These are phyloP conservation scores for Oryzias dopingdopingensis DNA, from an alignment of 2,797 vertebrate species.

Conservation along the genomic window DNA sequence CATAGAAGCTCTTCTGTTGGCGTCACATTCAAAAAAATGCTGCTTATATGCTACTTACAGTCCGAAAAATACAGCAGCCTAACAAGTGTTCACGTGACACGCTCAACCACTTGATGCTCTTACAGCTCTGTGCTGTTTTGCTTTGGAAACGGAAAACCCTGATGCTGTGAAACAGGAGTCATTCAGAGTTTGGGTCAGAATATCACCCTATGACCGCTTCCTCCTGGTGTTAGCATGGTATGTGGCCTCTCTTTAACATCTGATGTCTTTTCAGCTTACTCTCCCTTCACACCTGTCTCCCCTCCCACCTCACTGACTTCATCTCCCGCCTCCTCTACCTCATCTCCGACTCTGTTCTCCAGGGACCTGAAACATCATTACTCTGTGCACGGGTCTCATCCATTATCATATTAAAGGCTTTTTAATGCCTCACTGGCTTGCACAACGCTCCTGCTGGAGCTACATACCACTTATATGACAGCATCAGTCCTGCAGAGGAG, in stretches of 20 bases:
- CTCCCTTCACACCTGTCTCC: conserved; percentile 27
- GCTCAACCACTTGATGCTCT: conserved; percentile 34
- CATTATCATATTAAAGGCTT: conserved; percentile 79
- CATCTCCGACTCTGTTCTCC: conserved; percentile 57
- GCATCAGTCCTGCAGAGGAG: conserved; percentile 34
- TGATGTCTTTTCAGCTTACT: conserved; percentile 30
- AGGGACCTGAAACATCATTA: conserved; percentile 66
- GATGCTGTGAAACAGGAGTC: conserved; percentile 1
- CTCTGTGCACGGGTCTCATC: conserved; percentile 54
- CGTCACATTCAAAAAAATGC: too few relatives aligned
- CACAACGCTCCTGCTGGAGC: conserved; percentile 35
- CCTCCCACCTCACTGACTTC: conserved; percentile 11
- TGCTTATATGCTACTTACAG: too few relatives aligned
- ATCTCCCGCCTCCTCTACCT: conserved; percentile 44
- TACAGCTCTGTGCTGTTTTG: conserved; percentile 38
- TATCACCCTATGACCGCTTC: conserved; percentile 14
- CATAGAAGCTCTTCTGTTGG: too few relatives aligned
- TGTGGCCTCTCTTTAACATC: conserved; percentile 36
- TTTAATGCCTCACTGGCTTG: conserved; percentile 67
- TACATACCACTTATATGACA: conserved; percentile 36
- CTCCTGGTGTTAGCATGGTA: neutral
- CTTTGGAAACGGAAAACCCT: neutral
- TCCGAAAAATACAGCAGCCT: neutral
- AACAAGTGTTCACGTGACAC: conserved; percentile 38
- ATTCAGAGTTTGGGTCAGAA: conserved; percentile 3